Evolutionary conservation across 2,797 vertebrate species (phyloP).

Genomic region (Meriones psammophilus): DNA sequence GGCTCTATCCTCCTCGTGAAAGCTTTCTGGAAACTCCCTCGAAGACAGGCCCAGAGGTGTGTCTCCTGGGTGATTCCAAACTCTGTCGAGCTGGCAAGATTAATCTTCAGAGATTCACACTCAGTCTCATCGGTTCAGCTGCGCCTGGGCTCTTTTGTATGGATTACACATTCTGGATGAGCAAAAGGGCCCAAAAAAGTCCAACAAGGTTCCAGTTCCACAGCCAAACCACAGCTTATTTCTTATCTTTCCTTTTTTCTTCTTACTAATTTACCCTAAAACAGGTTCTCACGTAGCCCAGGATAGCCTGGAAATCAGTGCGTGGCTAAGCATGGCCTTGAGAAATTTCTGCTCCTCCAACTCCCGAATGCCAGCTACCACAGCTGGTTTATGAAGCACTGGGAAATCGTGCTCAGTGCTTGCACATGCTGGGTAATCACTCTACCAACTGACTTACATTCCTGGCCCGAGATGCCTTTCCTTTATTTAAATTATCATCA

Average conservation of each 20-base stretch:
- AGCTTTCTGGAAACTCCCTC: not conserved
- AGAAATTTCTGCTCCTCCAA: not conserved
- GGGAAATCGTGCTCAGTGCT: too few relatives aligned
- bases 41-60: not conserved
- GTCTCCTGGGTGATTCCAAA: not conserved
- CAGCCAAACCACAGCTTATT: not conserved
- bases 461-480: not conserved
- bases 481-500: not conserved
- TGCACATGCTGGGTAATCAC: not conserved
- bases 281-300: not conserved
- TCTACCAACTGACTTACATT: not conserved
- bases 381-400: too few relatives aligned
- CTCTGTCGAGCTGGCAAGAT: not conserved
- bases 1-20: not conserved
- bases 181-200: not conserved
- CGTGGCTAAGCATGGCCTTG: not conserved
- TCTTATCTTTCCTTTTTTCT: not conserved
- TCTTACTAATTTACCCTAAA: too few relatives aligned
- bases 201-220: not conserved
- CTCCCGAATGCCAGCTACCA: not conserved
- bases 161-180: not conserved
- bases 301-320: not conserved
- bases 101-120: not conserved
- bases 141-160: not conserved
- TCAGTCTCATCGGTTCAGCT: not conserved